A percentile compares a stretch with the other conserved stretches of the same genome.
These are phyloP conservation scores for Eleginops maclovinus DNA, from an alignment of 2,113 vertebrate genomes.

Conservation along the genomic window DNA sequence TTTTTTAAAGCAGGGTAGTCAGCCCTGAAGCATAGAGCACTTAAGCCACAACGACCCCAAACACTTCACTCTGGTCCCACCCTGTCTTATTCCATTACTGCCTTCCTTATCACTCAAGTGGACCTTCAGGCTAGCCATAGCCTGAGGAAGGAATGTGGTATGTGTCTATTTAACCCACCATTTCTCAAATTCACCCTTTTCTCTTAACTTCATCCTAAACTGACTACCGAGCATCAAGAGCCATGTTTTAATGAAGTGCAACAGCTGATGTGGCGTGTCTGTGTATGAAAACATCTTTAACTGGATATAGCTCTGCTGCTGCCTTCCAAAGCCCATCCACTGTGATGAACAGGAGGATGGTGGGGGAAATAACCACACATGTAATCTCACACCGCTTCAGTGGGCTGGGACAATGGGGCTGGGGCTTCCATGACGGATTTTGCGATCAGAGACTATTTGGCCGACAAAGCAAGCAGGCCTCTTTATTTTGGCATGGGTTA, in stretches of 20 bases:
- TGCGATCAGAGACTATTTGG: constrained; percentile 60
- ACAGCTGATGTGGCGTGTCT: constrained; percentile 63
- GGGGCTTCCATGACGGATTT: constrained; percentile 56
- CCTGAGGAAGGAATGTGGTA: constrained; percentile 44
- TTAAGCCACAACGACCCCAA: constrained; percentile 60
- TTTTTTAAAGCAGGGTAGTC: constrained; percentile 46
- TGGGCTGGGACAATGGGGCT: constrained; percentile 56
- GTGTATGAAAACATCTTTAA: constrained; percentile 50
- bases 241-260: constrained; percentile 52
- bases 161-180: constrained; percentile 35
- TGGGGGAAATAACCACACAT: constrained; percentile 55
- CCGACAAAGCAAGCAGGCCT: constrained; percentile 53
- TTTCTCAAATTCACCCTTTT: constrained; percentile 45
- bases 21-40: constrained; percentile 58
- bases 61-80: constrained; percentile 63
- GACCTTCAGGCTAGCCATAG: constrained; percentile 43
- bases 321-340: constrained; percentile 20
- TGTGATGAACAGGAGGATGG: constrained; percentile 45
- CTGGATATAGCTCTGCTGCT: constrained; percentile 40
- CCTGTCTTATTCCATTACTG: constrained; percentile 66
- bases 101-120: constrained; percentile 71
- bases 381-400: constrained; percentile 69
- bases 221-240: constrained; percentile 32
- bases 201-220: constrained; percentile 34
- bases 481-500: constrained; percentile 66